Base-by-base conservation (phyloP, 2,113 vertebrate species). In the Sander vitreus region DNA sequence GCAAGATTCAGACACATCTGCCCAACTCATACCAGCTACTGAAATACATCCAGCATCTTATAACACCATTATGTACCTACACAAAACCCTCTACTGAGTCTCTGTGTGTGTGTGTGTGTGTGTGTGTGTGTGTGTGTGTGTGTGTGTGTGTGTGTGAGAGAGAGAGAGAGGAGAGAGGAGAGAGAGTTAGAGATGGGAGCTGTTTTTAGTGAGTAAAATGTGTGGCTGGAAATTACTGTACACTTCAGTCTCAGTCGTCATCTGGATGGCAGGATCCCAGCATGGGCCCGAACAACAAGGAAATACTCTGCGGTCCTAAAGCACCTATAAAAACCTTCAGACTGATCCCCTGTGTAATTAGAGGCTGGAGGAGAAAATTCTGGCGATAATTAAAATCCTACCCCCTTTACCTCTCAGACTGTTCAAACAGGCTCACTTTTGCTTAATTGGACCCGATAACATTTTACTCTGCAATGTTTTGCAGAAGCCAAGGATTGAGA, bases 251-350 rank as follows among this genome's bases (percentile, higher is more conserved):
- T 90, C 70, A 11, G 79, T 85, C 86, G 43, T 92, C 89, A 91
- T 92, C 91, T 91, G 76, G 84, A 90, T 75, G 79, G 88, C 85
- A 88, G 90, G 27, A 91, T 88, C 90, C 83, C 91, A 93, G 91
- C 91, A 82, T 88, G 92, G 58, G 87, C 60, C 88, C 15, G 19
- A 87, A 89, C 81, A 89, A 89, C 75, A 89, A 93, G 91, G 85
- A 91, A 94, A 91, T 86, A 60, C 89, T 91, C 81, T 50, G 84
- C 83, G 81, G 84, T 92, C 90, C 89, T 91, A 30, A 76, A 84
- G 84, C 79, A 76, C 89, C 91, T 76, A 93, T 93, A 91, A 93
- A 94, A 92, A 3, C 65, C 72, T 66, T 76, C 74, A 88, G 73
- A 88, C 86, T 87, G 85, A 89, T 92, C 90, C 88, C 84, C 45